Evolutionary conservation across 2,113 vertebrate genomes (phyloP).

Genomic region (Tor tambroides): DNA sequence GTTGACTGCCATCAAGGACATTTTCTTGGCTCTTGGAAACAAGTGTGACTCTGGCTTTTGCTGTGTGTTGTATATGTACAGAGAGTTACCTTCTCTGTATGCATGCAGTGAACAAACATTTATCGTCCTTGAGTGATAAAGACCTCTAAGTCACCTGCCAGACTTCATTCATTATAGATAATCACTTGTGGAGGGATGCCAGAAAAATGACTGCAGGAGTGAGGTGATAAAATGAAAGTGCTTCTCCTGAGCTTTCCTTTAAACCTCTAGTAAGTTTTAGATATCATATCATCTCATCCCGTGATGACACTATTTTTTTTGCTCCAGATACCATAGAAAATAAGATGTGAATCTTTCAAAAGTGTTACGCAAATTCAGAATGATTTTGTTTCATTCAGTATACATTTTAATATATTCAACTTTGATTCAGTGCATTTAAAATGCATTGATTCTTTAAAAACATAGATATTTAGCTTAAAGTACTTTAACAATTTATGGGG

Average conservation of each 20-base stretch:
- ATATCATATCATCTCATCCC: not conserved
- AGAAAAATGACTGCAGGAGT: not conserved
- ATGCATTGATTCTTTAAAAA: no score
- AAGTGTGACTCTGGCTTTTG: no score
- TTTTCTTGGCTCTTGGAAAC: constrained; percentile 12
- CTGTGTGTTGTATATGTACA: no score
- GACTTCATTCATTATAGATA: not conserved
- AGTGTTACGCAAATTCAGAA: no score
- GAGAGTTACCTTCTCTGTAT: not conserved
- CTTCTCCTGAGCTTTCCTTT: not conserved
- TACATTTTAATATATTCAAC: no score
- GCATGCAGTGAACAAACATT: not conserved
- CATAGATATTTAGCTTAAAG: no score
- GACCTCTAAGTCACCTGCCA: not conserved
- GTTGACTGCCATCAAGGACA: not conserved
- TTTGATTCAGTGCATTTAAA: no score
- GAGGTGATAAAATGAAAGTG: not conserved
- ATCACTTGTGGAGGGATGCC: not conserved
- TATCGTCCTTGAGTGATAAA: not conserved
- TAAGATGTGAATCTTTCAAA: no score
- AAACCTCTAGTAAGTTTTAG: not conserved
- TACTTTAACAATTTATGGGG: no score
- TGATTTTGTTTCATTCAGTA: no score
- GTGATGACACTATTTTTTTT: not conserved
- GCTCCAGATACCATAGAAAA: not conserved